Conservation (phyloP, 2,797 vertebrate genomes). For the Miichthys miiuy region DNA sequence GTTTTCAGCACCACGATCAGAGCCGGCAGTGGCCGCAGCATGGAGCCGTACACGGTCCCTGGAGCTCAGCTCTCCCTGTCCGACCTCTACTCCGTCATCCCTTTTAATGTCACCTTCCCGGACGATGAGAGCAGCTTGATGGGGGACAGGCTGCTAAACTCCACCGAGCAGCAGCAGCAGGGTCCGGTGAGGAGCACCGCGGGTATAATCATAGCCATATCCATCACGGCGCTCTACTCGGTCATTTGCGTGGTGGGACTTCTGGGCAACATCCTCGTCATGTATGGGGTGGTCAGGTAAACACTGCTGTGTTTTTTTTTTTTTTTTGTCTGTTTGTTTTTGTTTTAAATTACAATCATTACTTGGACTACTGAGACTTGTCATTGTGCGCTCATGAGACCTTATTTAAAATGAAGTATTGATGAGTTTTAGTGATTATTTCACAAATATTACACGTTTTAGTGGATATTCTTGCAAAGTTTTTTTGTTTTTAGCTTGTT, state of each 20-base stretch:
- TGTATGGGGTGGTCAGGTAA: slow-evolving; percentile 94
- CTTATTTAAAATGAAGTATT: background rate
- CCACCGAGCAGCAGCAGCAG: slow-evolving; percentile 68
- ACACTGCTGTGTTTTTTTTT: background rate
- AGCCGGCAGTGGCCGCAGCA: slow-evolving; percentile 49
- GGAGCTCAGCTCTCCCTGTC: slow-evolving; percentile 73
- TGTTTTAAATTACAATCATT: background rate
- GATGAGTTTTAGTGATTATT: background rate
- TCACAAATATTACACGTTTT: background rate
- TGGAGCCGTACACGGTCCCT: slow-evolving; percentile 86
- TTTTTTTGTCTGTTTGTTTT: too few species aligned
- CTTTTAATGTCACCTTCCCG: slow-evolving; percentile 83
- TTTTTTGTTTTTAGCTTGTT: background rate
- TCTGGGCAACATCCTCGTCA: slow-evolving; percentile 91
- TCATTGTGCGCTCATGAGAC: background rate
- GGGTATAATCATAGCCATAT: slow-evolving; percentile 85
- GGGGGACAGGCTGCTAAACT: slow-evolving; percentile 77
- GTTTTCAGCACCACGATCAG: slow-evolving; percentile 47
- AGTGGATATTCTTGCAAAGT: too few species aligned
- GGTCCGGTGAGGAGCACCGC: slow-evolving; percentile 76
- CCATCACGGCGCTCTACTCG: slow-evolving; percentile 92
- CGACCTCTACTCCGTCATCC: slow-evolving; percentile 81
- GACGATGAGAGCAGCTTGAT: slow-evolving; percentile 72
- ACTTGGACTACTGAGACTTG: background rate
- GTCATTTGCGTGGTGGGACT: slow-evolving; percentile 93